phyloP scores from a whole-genome alignment of 1,140 invertebrate species.

The Daktulosphaira vitifoliae region DNA sequence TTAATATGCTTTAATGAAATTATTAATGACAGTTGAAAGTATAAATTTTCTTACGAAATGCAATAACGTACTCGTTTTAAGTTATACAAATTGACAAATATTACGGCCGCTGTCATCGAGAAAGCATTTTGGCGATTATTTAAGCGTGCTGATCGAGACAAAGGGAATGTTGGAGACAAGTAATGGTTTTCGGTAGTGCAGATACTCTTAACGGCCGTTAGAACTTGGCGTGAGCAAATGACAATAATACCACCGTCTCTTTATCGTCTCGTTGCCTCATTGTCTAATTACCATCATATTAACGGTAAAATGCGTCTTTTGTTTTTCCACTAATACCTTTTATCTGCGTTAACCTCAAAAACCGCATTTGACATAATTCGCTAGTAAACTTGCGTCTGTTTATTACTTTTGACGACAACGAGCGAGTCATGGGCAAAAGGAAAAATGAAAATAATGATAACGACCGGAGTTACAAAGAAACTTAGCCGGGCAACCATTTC shows the following conservation, averaged over 20 bases:
- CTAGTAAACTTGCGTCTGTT: not conserved
- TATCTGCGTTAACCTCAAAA: not conserved
- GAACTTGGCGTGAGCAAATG: not conserved
- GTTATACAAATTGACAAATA: no score
- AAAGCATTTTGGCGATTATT: no score
- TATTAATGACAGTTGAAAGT: no score
- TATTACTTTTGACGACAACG: constrained; percentile 1
- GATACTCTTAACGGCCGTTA: not conserved
- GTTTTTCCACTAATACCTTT: not conserved
- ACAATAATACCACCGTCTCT: not conserved
- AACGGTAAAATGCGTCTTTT: not conserved
- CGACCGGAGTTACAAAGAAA: no score
- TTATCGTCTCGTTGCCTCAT: not conserved
- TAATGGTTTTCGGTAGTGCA: not conserved
- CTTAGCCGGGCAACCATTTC: not conserved
- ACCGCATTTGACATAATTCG: not conserved
- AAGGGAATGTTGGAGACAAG: not conserved
- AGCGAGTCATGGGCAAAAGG: not conserved
- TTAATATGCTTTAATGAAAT: no score
- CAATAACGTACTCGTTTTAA: no score
- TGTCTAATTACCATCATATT: not conserved
- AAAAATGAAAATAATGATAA: not conserved
- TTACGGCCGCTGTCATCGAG: no score
- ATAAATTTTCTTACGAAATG: no score
- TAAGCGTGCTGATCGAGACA: no score